A percentile compares a stretch with the other conserved stretches of the same genome.
Evolutionary conservation across 2,797 vertebrate genomes (phyloP).

Genomic region (Pristis pectinata): DNA sequence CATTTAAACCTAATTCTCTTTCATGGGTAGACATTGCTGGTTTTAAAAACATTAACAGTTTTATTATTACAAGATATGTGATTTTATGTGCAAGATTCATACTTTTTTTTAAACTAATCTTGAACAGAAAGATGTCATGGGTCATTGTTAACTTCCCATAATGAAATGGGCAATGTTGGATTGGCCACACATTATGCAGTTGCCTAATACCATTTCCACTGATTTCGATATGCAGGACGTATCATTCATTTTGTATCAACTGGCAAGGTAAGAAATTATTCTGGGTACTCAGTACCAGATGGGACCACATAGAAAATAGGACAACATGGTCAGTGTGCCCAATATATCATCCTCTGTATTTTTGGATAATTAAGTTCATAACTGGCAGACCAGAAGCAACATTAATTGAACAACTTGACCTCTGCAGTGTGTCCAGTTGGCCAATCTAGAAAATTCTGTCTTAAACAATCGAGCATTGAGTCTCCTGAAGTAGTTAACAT

Average conservation of each 20-base stretch:
- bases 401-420: background rate
- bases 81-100: no score
- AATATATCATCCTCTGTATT: background rate
- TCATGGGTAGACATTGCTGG: background rate
- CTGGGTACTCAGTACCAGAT: background rate
- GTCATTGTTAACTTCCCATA: background rate
- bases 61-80: background rate
- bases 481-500: background rate
- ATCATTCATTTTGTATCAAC: background rate
- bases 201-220: background rate
- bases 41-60: background rate
- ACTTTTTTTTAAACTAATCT: no score
- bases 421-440: background rate
- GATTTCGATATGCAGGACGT: background rate
- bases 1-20: background rate
- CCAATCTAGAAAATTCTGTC: background rate
- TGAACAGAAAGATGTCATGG: background rate
- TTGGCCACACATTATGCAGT: background rate
- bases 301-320: background rate
- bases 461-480: background rate
- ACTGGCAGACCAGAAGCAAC: background rate
- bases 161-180: background rate
- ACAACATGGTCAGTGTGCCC: background rate
- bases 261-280: background rate
- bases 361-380: background rate